Evolutionary conservation across 2,113 vertebrate genomes (phyloP), one percentile per base, ranked within the genome.

Genomic region (Vidua chalybeata): DNA sequence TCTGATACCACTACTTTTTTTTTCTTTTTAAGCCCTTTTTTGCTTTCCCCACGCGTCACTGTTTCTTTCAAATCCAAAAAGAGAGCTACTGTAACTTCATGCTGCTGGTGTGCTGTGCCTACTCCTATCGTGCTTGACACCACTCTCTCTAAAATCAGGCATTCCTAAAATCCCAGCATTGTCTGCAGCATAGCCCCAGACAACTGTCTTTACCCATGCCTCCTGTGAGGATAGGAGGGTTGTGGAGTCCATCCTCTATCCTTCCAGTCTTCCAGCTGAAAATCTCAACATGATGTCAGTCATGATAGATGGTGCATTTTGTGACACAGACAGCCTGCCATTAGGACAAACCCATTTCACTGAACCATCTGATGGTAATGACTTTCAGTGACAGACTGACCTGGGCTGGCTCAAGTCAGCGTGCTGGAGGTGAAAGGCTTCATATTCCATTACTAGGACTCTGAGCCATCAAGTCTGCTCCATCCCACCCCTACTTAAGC

Each of bases 281-380:
- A 75, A 68, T 87, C 80, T 81, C 66, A 39, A 4, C 6, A 0
- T 8, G 1, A 10, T 76, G 83, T 93, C 82, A 84, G 69, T 72
- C 49, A 35, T 91, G 92, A 96, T 93, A 91, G 78, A 91, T 93
- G 94, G 64, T 87, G 71, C 43, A 61, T 94, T 95, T 92, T 94
- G 93, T 92, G 93, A 59, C 45, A 73, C 56, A 89, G 89, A 15
- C 83, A 96, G 71, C 56, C 82, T 94, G 74, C 86, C 82, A 66
- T 88, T 94, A 82, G 79, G 84, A 93, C 72, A 87, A 94, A 83
- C 81, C 86, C 73, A 45, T 93, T 86, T 92, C 87, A 58, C 75
- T 75, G 86, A 87, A 56, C 73, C 62, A 4, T 85, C 71, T 72
- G 74, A 93, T 91, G 93, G 59, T 96, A 96, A 95, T 90, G 92